Conservation (phyloP, 2,888 invertebrate species). For the Phoenoteleia sp. region DNA sequence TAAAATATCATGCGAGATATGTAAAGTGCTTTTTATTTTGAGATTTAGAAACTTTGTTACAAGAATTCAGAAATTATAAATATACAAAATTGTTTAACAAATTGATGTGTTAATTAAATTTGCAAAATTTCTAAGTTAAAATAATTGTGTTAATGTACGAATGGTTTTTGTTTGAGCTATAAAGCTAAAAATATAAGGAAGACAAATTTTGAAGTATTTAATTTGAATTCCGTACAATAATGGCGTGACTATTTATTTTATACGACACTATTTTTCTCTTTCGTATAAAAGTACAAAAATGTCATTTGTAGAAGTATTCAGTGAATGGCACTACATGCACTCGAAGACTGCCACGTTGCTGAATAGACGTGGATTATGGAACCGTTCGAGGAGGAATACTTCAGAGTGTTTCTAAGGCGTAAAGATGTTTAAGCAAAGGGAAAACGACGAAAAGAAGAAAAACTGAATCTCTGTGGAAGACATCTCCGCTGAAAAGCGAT, state of each 20-base stretch:
- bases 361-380: conserved; percentile 59
- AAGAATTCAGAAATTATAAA: no score
- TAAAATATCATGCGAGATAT: no score
- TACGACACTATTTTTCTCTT: conserved; percentile 28
- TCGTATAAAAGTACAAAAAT: conserved; percentile 42
- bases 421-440: conserved; percentile 59
- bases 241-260: conserved; percentile 16
- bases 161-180: no score
- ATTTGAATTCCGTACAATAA: neutral
- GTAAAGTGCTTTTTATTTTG: no score
- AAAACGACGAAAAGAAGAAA: conserved; percentile 37
- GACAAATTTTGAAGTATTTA: neutral
- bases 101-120: no score
- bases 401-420: conserved; percentile 59
- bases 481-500: conserved; percentile 37
- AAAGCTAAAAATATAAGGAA: no score
- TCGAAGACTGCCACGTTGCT: conserved; percentile 57
- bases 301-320: conserved; percentile 51
- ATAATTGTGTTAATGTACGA: no score
- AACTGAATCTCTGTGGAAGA: conserved; percentile 47
- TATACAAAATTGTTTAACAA: no score
- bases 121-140: no score
- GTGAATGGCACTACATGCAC: conserved; percentile 44
- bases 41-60: no score
- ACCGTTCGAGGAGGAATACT: conserved; percentile 56